Conservation (phyloP, 2,888 invertebrate species). For the Pammene aurita region DNA sequence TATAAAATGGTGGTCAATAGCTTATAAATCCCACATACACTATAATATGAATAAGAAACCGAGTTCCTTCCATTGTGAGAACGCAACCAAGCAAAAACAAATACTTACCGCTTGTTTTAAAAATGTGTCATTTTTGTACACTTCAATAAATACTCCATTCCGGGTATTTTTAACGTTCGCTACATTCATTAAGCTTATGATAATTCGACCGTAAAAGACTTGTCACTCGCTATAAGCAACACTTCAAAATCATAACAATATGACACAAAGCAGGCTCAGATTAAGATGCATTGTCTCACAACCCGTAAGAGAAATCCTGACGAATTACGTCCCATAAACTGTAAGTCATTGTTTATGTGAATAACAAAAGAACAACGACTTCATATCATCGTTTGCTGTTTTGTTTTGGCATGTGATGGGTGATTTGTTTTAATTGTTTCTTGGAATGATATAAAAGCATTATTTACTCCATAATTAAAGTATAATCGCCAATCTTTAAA, state of each 20-base stretch:
- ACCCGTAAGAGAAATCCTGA: slow-evolving; percentile 2
- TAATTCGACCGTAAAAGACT: neutral
- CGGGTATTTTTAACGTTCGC: neutral
- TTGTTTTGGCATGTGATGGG: slow-evolving; percentile 13
- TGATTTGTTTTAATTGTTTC: slow-evolving; percentile 15
- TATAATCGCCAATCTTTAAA: no score
- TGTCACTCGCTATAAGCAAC: no score
- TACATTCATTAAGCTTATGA: neutral
- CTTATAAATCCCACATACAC: no score
- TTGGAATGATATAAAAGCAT: neutral
- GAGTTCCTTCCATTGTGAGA: no score
- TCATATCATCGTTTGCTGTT: slow-evolving; percentile 9
- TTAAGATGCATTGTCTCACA: slow-evolving; percentile 19
- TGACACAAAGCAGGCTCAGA: slow-evolving; percentile 11
- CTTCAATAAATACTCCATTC: neutral
- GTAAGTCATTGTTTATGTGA: slow-evolving; percentile 13
- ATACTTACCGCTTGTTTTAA: no score
- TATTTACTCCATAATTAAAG: neutral
- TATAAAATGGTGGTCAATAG: no score
- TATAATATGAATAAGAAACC: no score
- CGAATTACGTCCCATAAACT: slow-evolving; percentile 27
- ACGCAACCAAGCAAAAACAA: no score
- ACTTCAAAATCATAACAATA: slow-evolving; percentile 5
- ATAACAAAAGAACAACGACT: slow-evolving; percentile 24
- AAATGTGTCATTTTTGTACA: no score